phyloP scores from a whole-genome alignment of 1,140 invertebrate species.

The Colletes latitarsis region DNA sequence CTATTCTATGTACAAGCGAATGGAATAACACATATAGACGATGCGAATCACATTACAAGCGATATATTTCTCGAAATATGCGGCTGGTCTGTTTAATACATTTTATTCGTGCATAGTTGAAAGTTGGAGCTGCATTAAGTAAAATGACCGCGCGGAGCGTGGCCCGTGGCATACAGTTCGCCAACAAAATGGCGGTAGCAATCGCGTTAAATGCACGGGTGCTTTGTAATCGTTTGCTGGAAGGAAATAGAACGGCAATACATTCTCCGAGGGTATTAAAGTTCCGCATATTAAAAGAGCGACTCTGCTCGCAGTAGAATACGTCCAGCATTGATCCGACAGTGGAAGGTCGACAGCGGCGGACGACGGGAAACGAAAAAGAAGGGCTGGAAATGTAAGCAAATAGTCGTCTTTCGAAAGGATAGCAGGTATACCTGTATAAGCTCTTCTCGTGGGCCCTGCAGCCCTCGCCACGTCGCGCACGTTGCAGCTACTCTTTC shows the following conservation, averaged over 20 bases:
- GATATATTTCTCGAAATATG: no score
- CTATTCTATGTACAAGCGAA: no score
- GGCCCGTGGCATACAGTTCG: no score
- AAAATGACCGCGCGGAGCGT: no score
- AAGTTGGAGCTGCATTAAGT: no score
- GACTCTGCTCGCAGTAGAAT: conserved; percentile 36
- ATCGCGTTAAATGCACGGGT: no score
- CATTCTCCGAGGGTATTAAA: background rate
- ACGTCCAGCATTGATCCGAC: conserved; percentile 44
- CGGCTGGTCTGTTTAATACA: no score
- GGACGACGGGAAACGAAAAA: conserved; percentile 36
- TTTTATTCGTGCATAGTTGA: no score
- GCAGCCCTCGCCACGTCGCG: conserved; percentile 36
- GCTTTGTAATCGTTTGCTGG: no score
- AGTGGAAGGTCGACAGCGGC: conserved; percentile 22
- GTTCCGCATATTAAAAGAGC: conserved; percentile 17
- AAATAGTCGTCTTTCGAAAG: conserved; percentile 68
- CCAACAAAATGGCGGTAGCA: no score
- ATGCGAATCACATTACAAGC: no score
- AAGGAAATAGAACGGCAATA: background rate
- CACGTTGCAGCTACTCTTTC: conserved; percentile 33
- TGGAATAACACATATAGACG: no score
- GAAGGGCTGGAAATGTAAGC: conserved; percentile 66
- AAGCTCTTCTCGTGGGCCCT: conserved; percentile 48
- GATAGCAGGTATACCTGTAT: conserved; percentile 42